Base-by-base conservation (phyloP, 2,797 vertebrate genomes). In the Tapirus indicus region DNA sequence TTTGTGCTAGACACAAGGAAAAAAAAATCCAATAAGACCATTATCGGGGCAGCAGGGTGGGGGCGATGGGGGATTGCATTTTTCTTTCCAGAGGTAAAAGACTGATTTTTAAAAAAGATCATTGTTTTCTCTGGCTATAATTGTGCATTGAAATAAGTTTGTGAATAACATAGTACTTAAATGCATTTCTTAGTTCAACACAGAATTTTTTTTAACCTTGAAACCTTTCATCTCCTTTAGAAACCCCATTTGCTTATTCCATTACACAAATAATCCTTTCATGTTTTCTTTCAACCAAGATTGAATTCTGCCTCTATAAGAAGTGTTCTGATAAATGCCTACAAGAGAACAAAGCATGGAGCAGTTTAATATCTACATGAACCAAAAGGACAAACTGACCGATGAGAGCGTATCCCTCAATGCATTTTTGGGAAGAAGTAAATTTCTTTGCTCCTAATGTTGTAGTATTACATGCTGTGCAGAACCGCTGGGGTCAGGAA, bases 201-300 rank as follows among this genome's bases (percentile, higher is more conserved):
- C 1, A 71, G 47, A 85, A 17, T 58, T 97, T 92, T 96, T 88
- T 23, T 78, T 86, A 91, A 97, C 52, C n/a, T 91, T 83, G 72
- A 95, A 95, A 74, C 8, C 7, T 79, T 84, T 79, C 18, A 12
- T 87, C 66, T 74, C 92, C 20, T 77, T 56, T 68, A 75, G 18
- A 84, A 84, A 35, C 27, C 27, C 9, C 38, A 74, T 90, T 97
- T 96, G 27, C 27, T 95, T 93, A 92, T 84, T 88, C 47, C 16
- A n/a, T 93, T 88, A 91, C 2, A 89, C 64, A 97, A 88, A 94
- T 60, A 71, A 87, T 58, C 29, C 68, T 89, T 21, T 52, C 72
- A 35, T 64, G 21, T 86, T 97, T 94, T 88, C 27, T 97, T 94
- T 82, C 35, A 95, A 78, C 38, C 58, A 68, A 88, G 80, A 83